A percentile compares a stretch with the other conserved stretches of the same genome.
Conservation (phyloP, 2,888 invertebrate genomes). For the Macrophya annulata region DNA sequence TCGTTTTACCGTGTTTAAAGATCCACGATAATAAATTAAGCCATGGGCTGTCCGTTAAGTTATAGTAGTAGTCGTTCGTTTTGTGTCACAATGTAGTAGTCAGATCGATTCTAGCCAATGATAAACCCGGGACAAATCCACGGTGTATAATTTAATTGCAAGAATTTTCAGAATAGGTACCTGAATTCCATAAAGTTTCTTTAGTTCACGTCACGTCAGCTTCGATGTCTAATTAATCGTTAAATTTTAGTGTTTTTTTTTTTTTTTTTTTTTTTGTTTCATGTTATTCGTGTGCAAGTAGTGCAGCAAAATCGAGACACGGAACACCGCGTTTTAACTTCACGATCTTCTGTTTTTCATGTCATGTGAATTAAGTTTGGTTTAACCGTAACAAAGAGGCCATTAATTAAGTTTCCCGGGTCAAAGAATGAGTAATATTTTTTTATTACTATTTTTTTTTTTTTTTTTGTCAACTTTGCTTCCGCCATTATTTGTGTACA, state of each 20-base stretch:
- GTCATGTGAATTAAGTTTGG: conserved; percentile 36
- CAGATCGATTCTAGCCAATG: conserved; percentile 16
- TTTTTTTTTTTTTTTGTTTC: background rate
- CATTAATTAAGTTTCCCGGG: conserved; percentile 6
- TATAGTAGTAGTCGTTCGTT: background rate
- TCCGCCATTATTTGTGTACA: background rate
- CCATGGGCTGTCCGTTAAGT: conserved; percentile 63
- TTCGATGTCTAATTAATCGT: background rate
- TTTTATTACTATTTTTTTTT: too few relatives aligned
- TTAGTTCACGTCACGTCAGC: too few relatives aligned
- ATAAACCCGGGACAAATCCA: background rate
- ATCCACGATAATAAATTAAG: conserved; percentile 69
- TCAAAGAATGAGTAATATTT: conserved; percentile 23
- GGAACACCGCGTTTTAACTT: background rate
- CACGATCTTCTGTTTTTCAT: background rate
- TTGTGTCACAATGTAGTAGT: background rate
- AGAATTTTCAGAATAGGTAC: too few relatives aligned
- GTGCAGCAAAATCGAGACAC: background rate
- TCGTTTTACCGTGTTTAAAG: conserved; percentile 44
- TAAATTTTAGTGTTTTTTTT: too few relatives aligned
- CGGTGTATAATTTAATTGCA: background rate
- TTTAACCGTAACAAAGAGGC: background rate
- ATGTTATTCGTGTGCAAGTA: background rate
- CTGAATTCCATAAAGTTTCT: background rate
- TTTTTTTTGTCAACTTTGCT: conserved; percentile 17